These are phyloP conservation scores for Cremastinae sp. DNA, from an alignment of 2,888 invertebrate species.

Conservation along the genomic window DNA sequence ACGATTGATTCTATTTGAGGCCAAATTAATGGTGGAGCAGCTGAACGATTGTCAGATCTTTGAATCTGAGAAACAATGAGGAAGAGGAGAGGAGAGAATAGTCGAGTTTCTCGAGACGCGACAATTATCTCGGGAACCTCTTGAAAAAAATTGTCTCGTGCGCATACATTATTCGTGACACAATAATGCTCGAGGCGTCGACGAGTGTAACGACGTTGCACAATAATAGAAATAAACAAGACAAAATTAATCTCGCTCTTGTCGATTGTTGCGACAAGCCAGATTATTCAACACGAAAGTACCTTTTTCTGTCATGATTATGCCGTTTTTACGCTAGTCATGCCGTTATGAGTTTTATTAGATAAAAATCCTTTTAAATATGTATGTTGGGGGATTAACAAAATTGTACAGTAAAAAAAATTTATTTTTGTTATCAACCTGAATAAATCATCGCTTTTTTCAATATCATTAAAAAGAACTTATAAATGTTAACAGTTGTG, in stretches of 20 bases:
- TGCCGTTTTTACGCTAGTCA: not conserved
- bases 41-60: not conserved
- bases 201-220: slow-evolving; percentile 7
- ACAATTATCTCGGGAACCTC: slow-evolving; percentile 44
- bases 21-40: not conserved
- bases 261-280: not conserved
- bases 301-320: not conserved
- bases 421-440: too few species aligned
- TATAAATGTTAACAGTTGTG: too few species aligned
- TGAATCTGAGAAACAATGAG: slow-evolving; percentile 1
- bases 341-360: too few species aligned
- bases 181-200: slow-evolving; percentile 26
- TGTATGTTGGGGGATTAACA: too few species aligned
- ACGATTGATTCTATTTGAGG: not conserved
- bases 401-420: too few species aligned
- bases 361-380: too few species aligned
- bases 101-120: slow-evolving; percentile 29
- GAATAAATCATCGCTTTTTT: too few species aligned
- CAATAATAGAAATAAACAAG: slow-evolving; percentile 12
- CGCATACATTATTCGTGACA: slow-evolving; percentile 27
- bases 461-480: too few species aligned
- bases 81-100: slow-evolving; percentile 1
- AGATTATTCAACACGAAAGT: not conserved
- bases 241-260: not conserved
- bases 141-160: slow-evolving; percentile 1